Conservation (phyloP, 2,113 vertebrate species). For the Turnix velox region DNA sequence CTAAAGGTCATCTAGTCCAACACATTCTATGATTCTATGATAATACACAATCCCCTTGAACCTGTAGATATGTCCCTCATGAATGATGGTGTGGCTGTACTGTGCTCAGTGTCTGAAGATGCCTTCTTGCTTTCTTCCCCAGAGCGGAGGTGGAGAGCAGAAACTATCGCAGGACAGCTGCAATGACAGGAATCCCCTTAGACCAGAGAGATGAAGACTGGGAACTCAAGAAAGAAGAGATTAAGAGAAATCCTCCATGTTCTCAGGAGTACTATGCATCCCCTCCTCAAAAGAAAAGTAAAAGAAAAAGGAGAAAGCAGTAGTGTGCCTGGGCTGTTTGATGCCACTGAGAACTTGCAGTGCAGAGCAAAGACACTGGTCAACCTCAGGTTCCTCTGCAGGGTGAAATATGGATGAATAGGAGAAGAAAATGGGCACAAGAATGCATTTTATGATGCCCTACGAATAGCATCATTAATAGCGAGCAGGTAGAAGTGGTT, state of each 20-base stretch:
- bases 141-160: constrained; percentile 82
- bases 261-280: neutral
- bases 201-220: constrained; percentile 85
- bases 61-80: rapidly evolving
- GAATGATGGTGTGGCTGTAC: rapidly evolving
- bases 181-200: constrained; percentile 60
- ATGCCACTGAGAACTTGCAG: neutral
- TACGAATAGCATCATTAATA: neutral
- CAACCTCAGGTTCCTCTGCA: neutral
- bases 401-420: neutral
- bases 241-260: constrained; percentile 10
- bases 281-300: neutral
- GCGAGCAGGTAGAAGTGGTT: neutral
- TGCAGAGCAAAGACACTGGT: neutral
- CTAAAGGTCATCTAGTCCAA: too few species aligned
- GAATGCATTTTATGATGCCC: neutral
- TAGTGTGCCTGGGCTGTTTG: neutral
- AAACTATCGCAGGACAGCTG: constrained; percentile 60
- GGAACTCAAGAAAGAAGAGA: constrained; percentile 71
- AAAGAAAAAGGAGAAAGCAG: neutral
- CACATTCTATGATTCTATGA: too few species aligned
- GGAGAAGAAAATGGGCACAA: neutral
- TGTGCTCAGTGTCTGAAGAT: neutral
- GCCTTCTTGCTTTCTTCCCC: neutral
- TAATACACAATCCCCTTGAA: rapidly evolving